A percentile compares a stretch with the other conserved stretches of the same genome.
phyloP scores from a whole-genome alignment of 2,113 vertebrate genomes.

The Ochotona princeps region DNA sequence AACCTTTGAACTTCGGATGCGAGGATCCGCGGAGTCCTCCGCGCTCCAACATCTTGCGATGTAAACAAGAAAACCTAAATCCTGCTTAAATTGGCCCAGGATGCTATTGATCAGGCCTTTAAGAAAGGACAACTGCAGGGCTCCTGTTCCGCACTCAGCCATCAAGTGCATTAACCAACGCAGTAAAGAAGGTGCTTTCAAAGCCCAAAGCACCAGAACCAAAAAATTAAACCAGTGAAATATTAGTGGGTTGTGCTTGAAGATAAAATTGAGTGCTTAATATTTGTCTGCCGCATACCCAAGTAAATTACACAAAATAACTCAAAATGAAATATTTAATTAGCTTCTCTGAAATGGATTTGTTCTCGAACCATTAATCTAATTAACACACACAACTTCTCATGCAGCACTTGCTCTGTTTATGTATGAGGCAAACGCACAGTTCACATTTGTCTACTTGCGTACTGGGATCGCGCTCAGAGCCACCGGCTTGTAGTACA shows the following conservation, averaged over 20 bases:
- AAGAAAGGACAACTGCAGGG: not conserved
- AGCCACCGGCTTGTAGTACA: constrained; percentile 41
- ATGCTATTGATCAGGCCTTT: not conserved
- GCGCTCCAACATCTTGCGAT: not conserved
- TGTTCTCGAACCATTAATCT: constrained; percentile 62
- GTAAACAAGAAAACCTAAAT: not conserved
- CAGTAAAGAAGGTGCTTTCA: not conserved
- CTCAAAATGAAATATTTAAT: constrained; percentile 74
- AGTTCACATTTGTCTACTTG: not conserved
- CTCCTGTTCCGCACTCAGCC: not conserved
- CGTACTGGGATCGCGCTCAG: not conserved
- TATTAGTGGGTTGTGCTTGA: not conserved
- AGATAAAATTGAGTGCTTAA: constrained; percentile 57
- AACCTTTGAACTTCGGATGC: too few species aligned
- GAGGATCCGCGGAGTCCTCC: not conserved
- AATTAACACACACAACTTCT: constrained; percentile 44
- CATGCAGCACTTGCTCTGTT: not conserved
- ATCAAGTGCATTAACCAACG: not conserved
- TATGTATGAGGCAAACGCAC: not conserved
- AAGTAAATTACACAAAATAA: constrained; percentile 63
- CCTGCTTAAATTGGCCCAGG: not conserved
- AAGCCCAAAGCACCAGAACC: constrained; percentile 23
- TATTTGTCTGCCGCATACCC: constrained; percentile 42
- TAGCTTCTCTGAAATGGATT: constrained; percentile 35
- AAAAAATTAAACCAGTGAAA: constrained; percentile 34